Evolutionary conservation across 2,888 invertebrate genomes (phyloP).

Genomic region (Portevinia maculata): DNA sequence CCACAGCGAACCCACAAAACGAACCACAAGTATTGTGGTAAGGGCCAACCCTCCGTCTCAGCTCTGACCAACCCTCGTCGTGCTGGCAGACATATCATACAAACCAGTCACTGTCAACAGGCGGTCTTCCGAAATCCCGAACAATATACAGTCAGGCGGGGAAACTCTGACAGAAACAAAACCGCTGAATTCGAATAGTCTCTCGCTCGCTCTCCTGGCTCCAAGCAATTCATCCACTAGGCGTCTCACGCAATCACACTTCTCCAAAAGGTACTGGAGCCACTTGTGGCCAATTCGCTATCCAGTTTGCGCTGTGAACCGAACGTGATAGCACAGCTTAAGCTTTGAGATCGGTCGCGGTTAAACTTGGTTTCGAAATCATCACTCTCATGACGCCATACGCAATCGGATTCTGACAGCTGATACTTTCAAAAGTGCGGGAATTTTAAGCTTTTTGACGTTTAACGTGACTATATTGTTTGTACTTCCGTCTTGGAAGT

Average conservation of each 20-base stretch:
- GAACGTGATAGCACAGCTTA: conserved; percentile 45
- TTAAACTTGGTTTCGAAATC: conserved; percentile 11
- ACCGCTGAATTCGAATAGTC: conserved; percentile 52
- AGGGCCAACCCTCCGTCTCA: conserved; percentile 61
- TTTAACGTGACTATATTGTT: conserved; percentile 40
- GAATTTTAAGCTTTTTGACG: conserved; percentile 65
- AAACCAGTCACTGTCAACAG: conserved; percentile 46
- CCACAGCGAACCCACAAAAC: conserved; percentile 59
- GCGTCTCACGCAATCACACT: conserved; percentile 43
- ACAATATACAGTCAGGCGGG: conserved; percentile 28
- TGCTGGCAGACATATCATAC: conserved; percentile 29
- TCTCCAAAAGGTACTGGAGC: conserved; percentile 44
- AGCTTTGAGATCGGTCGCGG: conserved; percentile 47
- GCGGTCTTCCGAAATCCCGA: conserved; percentile 36
- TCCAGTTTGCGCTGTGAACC: conserved; percentile 67
- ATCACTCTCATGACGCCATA: conserved; percentile 42
- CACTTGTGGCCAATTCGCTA: conserved; percentile 45
- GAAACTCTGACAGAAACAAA: conserved; percentile 31
- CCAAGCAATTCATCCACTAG: conserved; percentile 43
- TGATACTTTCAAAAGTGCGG: conserved; percentile 54
- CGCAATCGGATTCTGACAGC: conserved; percentile 35
- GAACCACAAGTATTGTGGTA: conserved; percentile 66
- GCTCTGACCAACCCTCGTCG: conserved; percentile 59
- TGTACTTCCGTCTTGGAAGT: conserved; percentile 54
- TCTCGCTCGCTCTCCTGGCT: conserved; percentile 44